Base-by-base conservation (phyloP, 92 coral and sea anemone genomes). In the Porites lobata region DNA sequence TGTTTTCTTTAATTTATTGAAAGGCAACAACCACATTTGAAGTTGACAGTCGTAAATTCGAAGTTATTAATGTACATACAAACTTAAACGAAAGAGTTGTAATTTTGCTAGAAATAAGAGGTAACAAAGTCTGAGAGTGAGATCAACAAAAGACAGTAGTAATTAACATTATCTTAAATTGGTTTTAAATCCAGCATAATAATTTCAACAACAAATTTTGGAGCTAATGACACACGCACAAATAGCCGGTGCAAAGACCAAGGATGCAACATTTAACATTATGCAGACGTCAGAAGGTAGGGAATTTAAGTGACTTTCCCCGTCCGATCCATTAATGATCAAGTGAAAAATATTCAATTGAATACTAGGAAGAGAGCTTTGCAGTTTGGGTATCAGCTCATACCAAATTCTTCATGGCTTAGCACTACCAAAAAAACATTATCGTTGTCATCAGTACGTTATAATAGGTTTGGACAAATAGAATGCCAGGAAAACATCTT, bases 21-120 rank as follows among this genome's bases (percentile, higher is more conserved):
- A 58, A 78, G 82, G 82, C 82, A 78, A 61, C 70, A 78, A 78
- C 57, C 62, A 76, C 82, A 61, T 12, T 78, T 61, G 71, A 61
- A 61, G 82, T 61, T 61, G 70, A 61, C 70, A 78, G 70, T 64
- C 82, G 7, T 29, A 61, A 62, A 61, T 61, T 62, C 15, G 71
- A 61, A 78, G 70, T 78, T 78, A 61, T 78, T 62, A 72, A 78
- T 78, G 21, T 32, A 61, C 82, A 15, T 78, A 62, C 82, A 78
- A 78, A 78, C 54, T 78, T 61, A 62, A 26, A 32, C 32, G 58
- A 61, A 78, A 61, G 69, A 77, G 81, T 59, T 77, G 69, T 77
- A 77, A 77, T 77, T 58, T 59, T 77, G 81, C 69, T 21, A 77
- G 53, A 77, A 74, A 77, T 58, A 77, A 58, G 52, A 59, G 81